A percentile compares a stretch with the other conserved stretches of the same genome.
These are phyloP conservation scores for Acipenser transmontanus DNA, from an alignment of 2,797 vertebrate species.

Conservation along the genomic window DNA sequence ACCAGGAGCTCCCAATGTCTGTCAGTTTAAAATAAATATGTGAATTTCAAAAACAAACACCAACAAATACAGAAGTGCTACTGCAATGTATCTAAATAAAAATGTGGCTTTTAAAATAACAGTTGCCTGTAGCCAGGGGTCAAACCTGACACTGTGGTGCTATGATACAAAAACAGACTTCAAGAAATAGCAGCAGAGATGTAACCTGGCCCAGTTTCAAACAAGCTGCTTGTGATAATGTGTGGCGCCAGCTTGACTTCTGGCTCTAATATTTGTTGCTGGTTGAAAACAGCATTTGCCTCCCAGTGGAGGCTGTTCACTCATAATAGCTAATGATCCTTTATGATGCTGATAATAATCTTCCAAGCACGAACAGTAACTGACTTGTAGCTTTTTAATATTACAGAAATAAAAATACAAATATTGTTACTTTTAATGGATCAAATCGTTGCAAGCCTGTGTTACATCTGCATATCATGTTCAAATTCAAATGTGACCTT, in stretches of 20 bases:
- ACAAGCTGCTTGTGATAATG: slow-evolving; percentile 23
- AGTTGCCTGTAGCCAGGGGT: no score
- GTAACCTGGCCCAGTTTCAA: slow-evolving; percentile 26
- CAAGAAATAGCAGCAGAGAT: slow-evolving; percentile 18
- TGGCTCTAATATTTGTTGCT: slow-evolving; percentile 18
- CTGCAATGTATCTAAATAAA: no score
- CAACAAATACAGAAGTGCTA: no score
- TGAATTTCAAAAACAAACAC: no score
- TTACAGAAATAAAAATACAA: background rate
- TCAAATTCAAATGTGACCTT: no score
- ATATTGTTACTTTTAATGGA: no score
- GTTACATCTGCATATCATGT: no score
- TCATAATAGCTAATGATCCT: slow-evolving; percentile 13
- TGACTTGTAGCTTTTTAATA: slow-evolving; percentile 21
- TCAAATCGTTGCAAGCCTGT: no score
- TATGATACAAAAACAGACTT: background rate
- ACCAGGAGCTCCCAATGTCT: no score
- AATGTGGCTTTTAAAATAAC: no score
- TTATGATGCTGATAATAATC: slow-evolving; percentile 16
- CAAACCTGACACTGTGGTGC: background rate
- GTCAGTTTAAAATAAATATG: no score
- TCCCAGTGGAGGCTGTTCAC: slow-evolving; percentile 6
- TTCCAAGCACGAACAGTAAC: slow-evolving; percentile 16
- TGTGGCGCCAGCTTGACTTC: slow-evolving; percentile 32
- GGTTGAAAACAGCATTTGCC: slow-evolving; percentile 24